Conservation (phyloP, 2,113 vertebrate species). For the Arothron firmamentum region DNA sequence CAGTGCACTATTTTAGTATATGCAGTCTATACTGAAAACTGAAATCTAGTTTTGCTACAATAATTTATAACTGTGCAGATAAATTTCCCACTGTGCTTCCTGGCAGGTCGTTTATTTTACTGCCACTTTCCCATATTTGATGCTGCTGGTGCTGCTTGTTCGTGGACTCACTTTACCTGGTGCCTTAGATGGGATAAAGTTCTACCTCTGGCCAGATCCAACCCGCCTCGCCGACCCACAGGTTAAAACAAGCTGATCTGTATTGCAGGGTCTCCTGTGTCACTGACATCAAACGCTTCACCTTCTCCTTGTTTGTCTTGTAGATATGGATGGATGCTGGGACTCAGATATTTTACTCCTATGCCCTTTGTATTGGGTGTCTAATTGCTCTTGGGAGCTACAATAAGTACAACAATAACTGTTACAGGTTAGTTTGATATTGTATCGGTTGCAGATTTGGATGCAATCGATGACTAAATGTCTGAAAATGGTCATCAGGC, state of each 20-base stretch:
- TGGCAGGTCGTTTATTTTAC: constrained; percentile 94
- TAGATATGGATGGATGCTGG: constrained; percentile 83
- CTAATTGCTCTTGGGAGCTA: constrained; percentile 78
- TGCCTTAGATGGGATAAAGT: constrained; percentile 84
- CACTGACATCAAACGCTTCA: background rate
- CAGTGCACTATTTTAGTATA: too few species aligned
- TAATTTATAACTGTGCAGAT: background rate
- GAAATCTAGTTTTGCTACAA: too few species aligned
- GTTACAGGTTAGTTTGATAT: constrained; percentile 74
- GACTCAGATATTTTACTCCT: constrained; percentile 81
- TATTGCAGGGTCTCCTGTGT: too few species aligned
- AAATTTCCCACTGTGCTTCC: background rate
- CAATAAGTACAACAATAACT: constrained; percentile 81
- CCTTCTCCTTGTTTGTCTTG: constrained; percentile 18
- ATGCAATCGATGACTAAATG: too few species aligned
- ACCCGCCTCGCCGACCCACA: constrained; percentile 87
- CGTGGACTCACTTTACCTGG: constrained; percentile 88
- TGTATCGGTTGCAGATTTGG: background rate
- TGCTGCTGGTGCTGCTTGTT: constrained; percentile 85
- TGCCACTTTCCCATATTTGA: constrained; percentile 91
- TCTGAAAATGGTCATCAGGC: background rate
- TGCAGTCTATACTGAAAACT: too few species aligned
- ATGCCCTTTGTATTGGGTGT: constrained; percentile 77
- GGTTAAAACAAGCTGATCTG: constrained; percentile 61
- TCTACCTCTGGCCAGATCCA: constrained; percentile 91